A percentile compares a stretch with the other conserved stretches of the same genome.
Evolutionary conservation across 2,888 invertebrate genomes (phyloP).

Genomic region (Cinara cedri): DNA sequence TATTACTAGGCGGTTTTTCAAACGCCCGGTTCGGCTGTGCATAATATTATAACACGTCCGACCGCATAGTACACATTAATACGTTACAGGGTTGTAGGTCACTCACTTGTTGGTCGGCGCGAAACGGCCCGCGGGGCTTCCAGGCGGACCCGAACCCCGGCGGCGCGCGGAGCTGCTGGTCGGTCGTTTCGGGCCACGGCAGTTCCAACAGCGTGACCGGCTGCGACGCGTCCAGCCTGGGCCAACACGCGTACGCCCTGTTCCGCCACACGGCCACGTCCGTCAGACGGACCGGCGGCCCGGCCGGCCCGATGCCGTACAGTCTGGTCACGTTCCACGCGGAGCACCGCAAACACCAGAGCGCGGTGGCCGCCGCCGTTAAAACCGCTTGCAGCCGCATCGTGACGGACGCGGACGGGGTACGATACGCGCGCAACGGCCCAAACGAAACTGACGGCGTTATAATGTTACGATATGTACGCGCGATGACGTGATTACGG

Average conservation of each 20-base stretch:
- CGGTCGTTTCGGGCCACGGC: constrained; percentile 62
- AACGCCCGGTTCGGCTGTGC: no score
- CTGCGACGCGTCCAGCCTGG: constrained; percentile 62
- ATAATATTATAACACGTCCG: no score
- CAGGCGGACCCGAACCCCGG: background rate
- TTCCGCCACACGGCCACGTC: constrained; percentile 63
- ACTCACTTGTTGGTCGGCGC: constrained; percentile 46
- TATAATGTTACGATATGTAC: no score
- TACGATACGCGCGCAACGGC: background rate
- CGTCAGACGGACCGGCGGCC: background rate
- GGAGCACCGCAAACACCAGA: constrained; percentile 1
- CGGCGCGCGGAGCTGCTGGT: background rate
- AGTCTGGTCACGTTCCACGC: constrained; percentile 15
- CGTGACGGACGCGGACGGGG: background rate
- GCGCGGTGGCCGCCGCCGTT: background rate
- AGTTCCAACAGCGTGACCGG: constrained; percentile 63
- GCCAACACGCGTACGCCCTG: constrained; percentile 64
- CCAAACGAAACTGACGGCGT: no score
- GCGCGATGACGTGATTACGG: no score
- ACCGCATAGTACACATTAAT: no score
- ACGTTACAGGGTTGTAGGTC: no score
- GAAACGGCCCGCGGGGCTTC: constrained; percentile 22
- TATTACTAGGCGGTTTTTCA: no score
- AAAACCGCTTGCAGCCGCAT: background rate
- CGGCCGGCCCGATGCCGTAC: constrained; percentile 14